These are phyloP conservation scores for Indicator indicator DNA, from an alignment of 2,113 vertebrate species.

Conservation along the genomic window DNA sequence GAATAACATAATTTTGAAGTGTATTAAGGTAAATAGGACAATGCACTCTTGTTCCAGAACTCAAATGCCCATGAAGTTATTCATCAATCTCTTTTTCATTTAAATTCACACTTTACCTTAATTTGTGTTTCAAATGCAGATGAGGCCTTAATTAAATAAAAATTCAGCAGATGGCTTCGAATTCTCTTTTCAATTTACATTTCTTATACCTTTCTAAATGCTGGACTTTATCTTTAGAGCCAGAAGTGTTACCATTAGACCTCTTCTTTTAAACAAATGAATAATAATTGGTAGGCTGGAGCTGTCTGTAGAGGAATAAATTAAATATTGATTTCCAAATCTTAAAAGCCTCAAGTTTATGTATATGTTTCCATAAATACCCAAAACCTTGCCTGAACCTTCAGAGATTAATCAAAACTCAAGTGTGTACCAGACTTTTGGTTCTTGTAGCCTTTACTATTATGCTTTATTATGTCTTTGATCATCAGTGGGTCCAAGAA, in stretches of 20 bases:
- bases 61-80: slow-evolving; percentile 51
- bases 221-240: slow-evolving; percentile 44
- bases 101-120: slow-evolving; percentile 65
- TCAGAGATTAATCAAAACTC: not conserved
- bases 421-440: not conserved
- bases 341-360: slow-evolving; percentile 17
- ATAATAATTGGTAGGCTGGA: not conserved
- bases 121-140: slow-evolving; percentile 71
- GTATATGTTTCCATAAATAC: not conserved
- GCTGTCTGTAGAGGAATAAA: slow-evolving; percentile 5
- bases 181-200: slow-evolving; percentile 60
- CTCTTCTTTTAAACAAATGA: slow-evolving; percentile 16
- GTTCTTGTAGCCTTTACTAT: not conserved
- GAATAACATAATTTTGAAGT: slow-evolving; percentile 15
- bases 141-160: slow-evolving; percentile 70
- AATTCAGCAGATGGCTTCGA: slow-evolving; percentile 66
- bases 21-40: slow-evolving; percentile 62
- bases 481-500: accelerated
- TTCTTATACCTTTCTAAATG: slow-evolving; percentile 48
- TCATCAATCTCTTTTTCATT: slow-evolving; percentile 71
- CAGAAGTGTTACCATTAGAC: not conserved
- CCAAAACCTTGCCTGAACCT: not conserved
- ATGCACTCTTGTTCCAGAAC: slow-evolving; percentile 45
- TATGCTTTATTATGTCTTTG: not conserved
- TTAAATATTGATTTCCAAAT: slow-evolving; percentile 11